phyloP scores from a whole-genome alignment of 2,888 invertebrate genomes.

The Sarcophaga rosellei region DNA sequence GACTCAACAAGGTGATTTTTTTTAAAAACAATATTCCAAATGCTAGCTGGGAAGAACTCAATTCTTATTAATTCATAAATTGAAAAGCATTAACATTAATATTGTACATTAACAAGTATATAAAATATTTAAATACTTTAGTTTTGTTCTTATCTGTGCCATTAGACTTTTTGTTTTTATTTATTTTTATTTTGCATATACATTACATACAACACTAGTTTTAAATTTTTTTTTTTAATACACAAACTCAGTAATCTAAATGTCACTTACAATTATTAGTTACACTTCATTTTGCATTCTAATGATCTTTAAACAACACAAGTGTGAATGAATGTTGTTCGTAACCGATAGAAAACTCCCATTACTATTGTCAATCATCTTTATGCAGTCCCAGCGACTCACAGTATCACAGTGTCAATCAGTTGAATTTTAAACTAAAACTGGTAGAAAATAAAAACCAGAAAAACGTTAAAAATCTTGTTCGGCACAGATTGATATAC shows the following conservation, averaged over 20 bases:
- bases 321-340: neutral
- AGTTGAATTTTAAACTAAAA: neutral
- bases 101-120: too few species aligned
- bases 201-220: neutral
- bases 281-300: constrained; percentile 38
- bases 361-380: constrained; percentile 33
- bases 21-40: too few species aligned
- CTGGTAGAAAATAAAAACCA: constrained; percentile 3
- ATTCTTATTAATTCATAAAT: too few species aligned
- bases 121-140: neutral
- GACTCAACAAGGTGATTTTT: too few species aligned
- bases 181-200: neutral
- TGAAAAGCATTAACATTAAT: too few species aligned
- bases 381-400: neutral
- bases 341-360: constrained; percentile 11
- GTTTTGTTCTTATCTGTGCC: neutral
- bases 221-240: neutral
- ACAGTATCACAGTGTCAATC: neutral
- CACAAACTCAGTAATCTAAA: constrained; percentile 19
- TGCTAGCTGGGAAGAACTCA: too few species aligned
- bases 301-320: constrained; percentile 8
- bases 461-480: neutral
- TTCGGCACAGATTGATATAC: constrained; percentile 9
- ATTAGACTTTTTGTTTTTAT: neutral
- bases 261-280: constrained; percentile 39